A percentile compares a stretch with the other conserved stretches of the same genome.
These are phyloP conservation scores for Prolemur simus DNA, from an alignment of 2,113 vertebrate species.

Conservation along the genomic window DNA sequence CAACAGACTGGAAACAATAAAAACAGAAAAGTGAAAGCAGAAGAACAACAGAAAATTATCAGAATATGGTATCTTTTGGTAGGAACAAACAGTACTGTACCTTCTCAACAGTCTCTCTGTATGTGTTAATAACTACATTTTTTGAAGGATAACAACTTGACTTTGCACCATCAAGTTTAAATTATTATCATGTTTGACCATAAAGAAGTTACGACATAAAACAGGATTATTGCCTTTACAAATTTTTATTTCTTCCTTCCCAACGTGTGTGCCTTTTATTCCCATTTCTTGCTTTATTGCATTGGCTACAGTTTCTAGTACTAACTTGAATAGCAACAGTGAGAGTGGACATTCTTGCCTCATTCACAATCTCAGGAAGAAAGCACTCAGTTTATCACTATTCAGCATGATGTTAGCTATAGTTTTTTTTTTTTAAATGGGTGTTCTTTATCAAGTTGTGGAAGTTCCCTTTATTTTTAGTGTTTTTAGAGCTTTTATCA, in stretches of 20 bases:
- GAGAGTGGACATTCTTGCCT: not conserved
- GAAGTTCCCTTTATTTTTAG: not conserved
- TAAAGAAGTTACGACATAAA: not conserved
- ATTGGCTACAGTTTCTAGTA: not conserved
- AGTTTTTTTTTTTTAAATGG: not conserved
- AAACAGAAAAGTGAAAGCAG: not conserved
- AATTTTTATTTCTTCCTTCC: not conserved
- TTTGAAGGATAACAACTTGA: not conserved
- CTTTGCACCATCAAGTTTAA: slow-evolving; percentile 6
- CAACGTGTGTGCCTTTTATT: not conserved
- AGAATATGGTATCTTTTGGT: not conserved
- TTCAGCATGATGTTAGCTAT: not conserved
- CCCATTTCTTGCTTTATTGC: not conserved
- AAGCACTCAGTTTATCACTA: not conserved
- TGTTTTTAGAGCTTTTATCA: not conserved
- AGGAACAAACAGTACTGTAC: not conserved
- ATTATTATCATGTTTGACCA: not conserved
- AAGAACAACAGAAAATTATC: not conserved
- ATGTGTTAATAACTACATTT: not conserved
- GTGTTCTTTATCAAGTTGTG: not conserved
- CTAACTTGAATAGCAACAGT: not conserved
- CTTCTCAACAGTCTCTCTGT: not conserved
- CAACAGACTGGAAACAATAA: not conserved
- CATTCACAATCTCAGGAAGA: not conserved
- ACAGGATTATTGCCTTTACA: not conserved